These are phyloP conservation scores for Cydia strobilella DNA, from an alignment of 1,140 invertebrate genomes.

Conservation along the genomic window DNA sequence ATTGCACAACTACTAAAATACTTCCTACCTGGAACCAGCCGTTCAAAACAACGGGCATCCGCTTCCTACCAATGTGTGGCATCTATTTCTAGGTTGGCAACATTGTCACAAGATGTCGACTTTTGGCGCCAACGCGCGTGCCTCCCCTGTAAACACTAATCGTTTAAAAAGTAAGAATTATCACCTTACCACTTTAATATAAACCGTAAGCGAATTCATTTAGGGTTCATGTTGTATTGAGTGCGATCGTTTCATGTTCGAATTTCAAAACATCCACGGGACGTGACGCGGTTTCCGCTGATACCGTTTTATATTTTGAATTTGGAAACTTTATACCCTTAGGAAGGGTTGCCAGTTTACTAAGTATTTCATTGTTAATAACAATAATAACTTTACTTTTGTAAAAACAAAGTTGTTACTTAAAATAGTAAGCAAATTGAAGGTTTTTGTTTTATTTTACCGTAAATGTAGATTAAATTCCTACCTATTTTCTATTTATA, in stretches of 20 bases:
- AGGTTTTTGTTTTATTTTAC: too few species aligned
- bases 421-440: too few species aligned
- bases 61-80: conserved; percentile 42
- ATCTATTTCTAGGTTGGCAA: conserved; percentile 70
- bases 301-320: conserved; percentile 49
- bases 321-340: conserved; percentile 32
- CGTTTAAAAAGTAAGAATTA: conserved; percentile 32
- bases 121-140: conserved; percentile 70
- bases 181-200: not conserved
- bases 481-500: too few species aligned
- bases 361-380: not conserved
- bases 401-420: too few species aligned
- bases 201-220: not conserved
- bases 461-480: too few species aligned
- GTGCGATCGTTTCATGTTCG: conserved; percentile 49
- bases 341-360: conserved; percentile 17
- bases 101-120: conserved; percentile 66
- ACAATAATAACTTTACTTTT: not conserved
- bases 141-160: conserved; percentile 64
- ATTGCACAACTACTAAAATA: not conserved
- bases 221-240: not conserved
- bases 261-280: conserved; percentile 72
- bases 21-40: conserved; percentile 21
- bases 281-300: conserved; percentile 70
- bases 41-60: conserved; percentile 37